Conservation (phyloP, 2,888 invertebrate species). For the Pseudococcus longispinus region DNA sequence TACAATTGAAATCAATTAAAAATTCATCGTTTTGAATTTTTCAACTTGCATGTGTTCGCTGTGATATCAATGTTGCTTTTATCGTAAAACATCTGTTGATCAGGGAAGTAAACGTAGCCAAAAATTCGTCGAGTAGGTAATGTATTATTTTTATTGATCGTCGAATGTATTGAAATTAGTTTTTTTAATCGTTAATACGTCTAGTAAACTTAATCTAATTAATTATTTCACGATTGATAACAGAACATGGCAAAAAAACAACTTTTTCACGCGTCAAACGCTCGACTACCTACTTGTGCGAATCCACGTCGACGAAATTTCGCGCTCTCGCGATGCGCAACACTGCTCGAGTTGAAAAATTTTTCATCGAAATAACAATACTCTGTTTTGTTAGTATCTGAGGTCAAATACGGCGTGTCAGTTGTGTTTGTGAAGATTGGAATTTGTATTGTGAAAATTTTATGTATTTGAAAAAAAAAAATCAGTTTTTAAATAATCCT, state of each 20-base stretch:
- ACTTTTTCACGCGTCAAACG: neutral
- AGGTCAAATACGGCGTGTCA: slow-evolving; percentile 32
- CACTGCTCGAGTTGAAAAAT: neutral
- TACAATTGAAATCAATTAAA: neutral
- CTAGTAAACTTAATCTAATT: neutral
- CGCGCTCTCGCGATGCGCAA: neutral
- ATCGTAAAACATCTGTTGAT: neutral
- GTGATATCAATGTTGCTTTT: neutral
- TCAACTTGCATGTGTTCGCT: slow-evolving; percentile 8
- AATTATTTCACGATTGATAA: neutral
- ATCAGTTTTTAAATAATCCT: neutral
- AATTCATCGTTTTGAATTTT: neutral
- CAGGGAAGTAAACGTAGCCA: neutral
- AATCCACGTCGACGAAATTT: neutral
- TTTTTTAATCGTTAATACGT: neutral
- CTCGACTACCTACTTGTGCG: neutral
- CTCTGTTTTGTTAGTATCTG: slow-evolving; percentile 29
- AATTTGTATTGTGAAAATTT: slow-evolving; percentile 16
- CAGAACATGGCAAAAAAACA: neutral
- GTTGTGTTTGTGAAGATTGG: slow-evolving; percentile 7
- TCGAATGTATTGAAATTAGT: neutral
- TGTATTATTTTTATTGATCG: neutral
- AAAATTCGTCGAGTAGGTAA: neutral
- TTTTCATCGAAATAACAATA: slow-evolving; percentile 39
- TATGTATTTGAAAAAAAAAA: neutral